Base-by-base conservation (phyloP, 2,113 vertebrate species). In the Eptatretus burgeri region DNA sequence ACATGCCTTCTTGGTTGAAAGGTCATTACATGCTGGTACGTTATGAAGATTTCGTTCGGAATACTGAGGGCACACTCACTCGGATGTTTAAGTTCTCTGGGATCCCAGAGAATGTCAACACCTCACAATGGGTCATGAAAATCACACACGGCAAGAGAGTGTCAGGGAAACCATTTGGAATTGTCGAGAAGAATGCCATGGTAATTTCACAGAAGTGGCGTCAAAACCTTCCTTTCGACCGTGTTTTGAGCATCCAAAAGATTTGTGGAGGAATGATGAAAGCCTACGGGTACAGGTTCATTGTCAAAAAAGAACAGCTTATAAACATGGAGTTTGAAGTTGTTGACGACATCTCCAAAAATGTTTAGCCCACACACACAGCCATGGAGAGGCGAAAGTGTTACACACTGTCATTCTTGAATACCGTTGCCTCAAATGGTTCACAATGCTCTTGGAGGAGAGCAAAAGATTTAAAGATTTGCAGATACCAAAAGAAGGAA, bases 221-320 rank as follows among this genome's bases (percentile, higher is more conserved):
- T 49, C 27, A 51, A 27, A 20, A 52, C 2, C 64, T 67, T 8
- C 18, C 51, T 14, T 67, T 62, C 27, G 14, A 63, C 64, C 81
- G 80, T 68, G 83, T 98, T 51, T 75, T 73, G 63, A 77, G 72
- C 2, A 73, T 95, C 53, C 91, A 98, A 71, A 77, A 87, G 13
- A 74, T 85, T 63, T 98, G 91, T 62, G 76, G 75, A 7, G 78
- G 78, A 0, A 87, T 86, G 27, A 84, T 98, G 78, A 74, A 77
- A 10, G 69, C 84, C 69, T 78, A 94, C 9, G 87, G 89, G 14
- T 98, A 98, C 74, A 76, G 74, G 63, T 71, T 68, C 0, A 77
- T 94, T 18, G 72, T 76, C 68, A 83, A 76, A 1, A 79, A 83
- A 63, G 72, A 69, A 1, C 84, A 95, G 64, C 91, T 88, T 62